Evolutionary conservation across 2,113 vertebrate species (phyloP).

Genomic region (Atlantisia rogersi): DNA sequence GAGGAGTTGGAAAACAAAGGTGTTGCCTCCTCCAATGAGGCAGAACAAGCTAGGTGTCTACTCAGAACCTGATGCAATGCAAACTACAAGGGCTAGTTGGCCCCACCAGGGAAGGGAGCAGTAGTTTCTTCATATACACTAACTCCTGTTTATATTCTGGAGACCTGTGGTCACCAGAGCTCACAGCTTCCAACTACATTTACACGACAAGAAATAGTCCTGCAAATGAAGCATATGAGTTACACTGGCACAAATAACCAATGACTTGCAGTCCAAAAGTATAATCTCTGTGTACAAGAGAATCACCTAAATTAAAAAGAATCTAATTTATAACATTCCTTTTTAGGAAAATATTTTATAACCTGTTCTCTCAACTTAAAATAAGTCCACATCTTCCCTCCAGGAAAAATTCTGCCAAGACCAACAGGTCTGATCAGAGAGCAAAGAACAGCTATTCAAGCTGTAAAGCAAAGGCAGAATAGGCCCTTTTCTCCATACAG

Average conservation of each 20-base stretch:
- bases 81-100: neutral
- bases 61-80: neutral
- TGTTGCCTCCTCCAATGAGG: neutral
- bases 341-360: neutral
- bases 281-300: neutral
- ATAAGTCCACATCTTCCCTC: neutral
- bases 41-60: neutral
- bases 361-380: neutral
- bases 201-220: neutral
- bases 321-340: neutral
- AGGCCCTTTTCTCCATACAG: neutral
- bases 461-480: neutral
- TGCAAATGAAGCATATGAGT: neutral
- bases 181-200: neutral
- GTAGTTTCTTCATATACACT: neutral
- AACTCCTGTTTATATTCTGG: neutral
- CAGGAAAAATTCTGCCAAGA: neutral
- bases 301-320: neutral
- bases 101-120: neutral
- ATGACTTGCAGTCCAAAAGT: neutral
- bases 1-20: neutral
- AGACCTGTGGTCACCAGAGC: neutral
- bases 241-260: neutral
- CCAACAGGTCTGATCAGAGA: neutral
- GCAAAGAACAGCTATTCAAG: neutral